Evolutionary conservation across 2,888 invertebrate genomes (phyloP).

Genomic region (Lymantria dispar): DNA sequence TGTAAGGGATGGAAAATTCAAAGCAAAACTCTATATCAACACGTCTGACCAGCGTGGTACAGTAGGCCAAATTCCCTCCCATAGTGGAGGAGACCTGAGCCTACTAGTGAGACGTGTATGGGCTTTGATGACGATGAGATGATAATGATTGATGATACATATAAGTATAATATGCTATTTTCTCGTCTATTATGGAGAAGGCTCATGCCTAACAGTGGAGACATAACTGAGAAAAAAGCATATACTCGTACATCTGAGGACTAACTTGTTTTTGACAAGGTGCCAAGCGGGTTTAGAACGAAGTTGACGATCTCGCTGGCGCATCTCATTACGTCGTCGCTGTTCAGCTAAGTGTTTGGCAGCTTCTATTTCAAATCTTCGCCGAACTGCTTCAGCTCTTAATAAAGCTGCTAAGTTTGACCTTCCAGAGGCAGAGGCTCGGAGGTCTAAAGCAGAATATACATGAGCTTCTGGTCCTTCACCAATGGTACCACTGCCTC

Average conservation of each 20-base stretch:
- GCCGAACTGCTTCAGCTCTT: slow-evolving; percentile 83
- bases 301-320: slow-evolving; percentile 82
- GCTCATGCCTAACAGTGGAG: too few species aligned
- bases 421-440: slow-evolving; percentile 62
- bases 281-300: slow-evolving; percentile 87
- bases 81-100: too few species aligned
- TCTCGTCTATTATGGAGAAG: too few species aligned
- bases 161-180: too few species aligned
- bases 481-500: slow-evolving; percentile 37
- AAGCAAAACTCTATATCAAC: too few species aligned
- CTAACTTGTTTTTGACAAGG: slow-evolving; percentile 83
- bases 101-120: too few species aligned
- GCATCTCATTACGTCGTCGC: slow-evolving; percentile 80
- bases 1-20: too few species aligned
- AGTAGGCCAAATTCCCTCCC: too few species aligned
- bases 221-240: neutral
- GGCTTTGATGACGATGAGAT: too few species aligned
- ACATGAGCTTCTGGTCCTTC: slow-evolving; percentile 57
- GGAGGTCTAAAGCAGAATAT: slow-evolving; percentile 72
- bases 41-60: too few species aligned
- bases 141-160: too few species aligned
- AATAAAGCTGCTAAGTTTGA: slow-evolving; percentile 87
- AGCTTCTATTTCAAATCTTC: slow-evolving; percentile 85
- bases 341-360: slow-evolving; percentile 82
- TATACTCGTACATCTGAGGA: slow-evolving; percentile 3